Evolutionary conservation across 2,888 invertebrate species (phyloP), one percentile per base, ranked within the genome.

Genomic region (Itoplectis maculator): DNA sequence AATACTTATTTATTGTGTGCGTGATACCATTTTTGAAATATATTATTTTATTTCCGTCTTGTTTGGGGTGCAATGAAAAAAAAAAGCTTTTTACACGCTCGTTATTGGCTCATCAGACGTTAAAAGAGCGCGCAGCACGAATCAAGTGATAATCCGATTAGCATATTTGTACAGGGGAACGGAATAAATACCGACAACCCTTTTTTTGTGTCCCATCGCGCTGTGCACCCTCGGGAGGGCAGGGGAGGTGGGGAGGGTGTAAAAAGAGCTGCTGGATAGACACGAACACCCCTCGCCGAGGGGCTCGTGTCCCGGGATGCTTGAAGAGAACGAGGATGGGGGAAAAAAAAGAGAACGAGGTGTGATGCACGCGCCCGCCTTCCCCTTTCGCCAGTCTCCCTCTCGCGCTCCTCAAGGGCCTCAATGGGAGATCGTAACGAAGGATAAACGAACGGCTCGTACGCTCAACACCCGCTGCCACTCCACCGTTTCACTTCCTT

Each of bases 391-490:
- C 40, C 49, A 18, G 65, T 72, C 68, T 63, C 49, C 40, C 79
- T 54, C 59, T 75, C 63, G 56, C 40, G 40, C 79, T 54, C 49
- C 37, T 59, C 47, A 59, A 65, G 76, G 76, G 68, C 49, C 68
- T 73, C 51, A 81, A 77, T 72, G 81, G 59, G 72, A 81, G 81
- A 81, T 81, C 72, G 54, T 74, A 69, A 74, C 65, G n/a, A 47
- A 56, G 77, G 80, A 78, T 83, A 81, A 79, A 56, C 56, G 49
- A 70, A 76, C 70, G 15, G 18, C 82, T 66, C 69, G 72, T 59
- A 45, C 79, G 68, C 72, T 76, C 66, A 66, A 70, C 61, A 69
- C 75, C 37, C 63, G 47, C 42, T 74, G 65, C 75, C 37, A 63
- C 77, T 78, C 51, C 35, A 15, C 45, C 74, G 47, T 45, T 56